A percentile compares a stretch with the other conserved stretches of the same genome.
Conservation (phyloP, 2,797 vertebrate species). For the Lepus townsendii region DNA sequence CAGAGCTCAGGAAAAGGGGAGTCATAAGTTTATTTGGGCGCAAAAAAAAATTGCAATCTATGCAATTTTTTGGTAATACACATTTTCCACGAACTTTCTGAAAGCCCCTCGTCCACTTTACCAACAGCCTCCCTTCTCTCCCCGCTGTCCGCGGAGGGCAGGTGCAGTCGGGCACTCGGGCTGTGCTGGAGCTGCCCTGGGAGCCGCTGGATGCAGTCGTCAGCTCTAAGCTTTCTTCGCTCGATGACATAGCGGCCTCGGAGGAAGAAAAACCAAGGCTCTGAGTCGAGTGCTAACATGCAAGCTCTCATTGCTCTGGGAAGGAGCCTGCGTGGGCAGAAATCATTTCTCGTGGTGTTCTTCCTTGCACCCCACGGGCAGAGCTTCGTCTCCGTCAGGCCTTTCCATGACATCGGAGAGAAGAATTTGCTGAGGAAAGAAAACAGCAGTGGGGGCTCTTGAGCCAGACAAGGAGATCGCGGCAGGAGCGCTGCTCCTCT, state of each 20-base stretch:
- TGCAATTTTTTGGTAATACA: no score
- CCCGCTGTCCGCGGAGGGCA: not conserved
- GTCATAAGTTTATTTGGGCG: no score
- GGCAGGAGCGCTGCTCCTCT: not conserved
- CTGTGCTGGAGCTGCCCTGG: not conserved
- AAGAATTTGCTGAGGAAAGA: constrained; percentile 28
- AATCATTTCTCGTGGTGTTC: constrained; percentile 43
- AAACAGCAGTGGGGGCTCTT: not conserved
- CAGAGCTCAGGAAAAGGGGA: no score
- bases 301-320: constrained; percentile 46
- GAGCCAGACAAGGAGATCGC: not conserved
- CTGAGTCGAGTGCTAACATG: not conserved
- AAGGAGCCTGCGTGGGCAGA: not conserved
- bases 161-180: not conserved
- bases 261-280: not conserved
- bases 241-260: not conserved
- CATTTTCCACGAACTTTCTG: no score
- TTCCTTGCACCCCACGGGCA: not conserved
- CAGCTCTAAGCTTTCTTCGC: not conserved
- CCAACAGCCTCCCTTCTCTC: not conserved
- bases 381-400: not conserved
- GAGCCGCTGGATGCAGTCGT: not conserved
- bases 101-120: not conserved
- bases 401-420: not conserved
- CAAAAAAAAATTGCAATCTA: no score